A percentile compares a stretch with the other conserved stretches of the same genome.
These are phyloP conservation scores for Meghimatium bilineatum DNA, from an alignment of 2,888 invertebrate genomes.

Conservation along the genomic window DNA sequence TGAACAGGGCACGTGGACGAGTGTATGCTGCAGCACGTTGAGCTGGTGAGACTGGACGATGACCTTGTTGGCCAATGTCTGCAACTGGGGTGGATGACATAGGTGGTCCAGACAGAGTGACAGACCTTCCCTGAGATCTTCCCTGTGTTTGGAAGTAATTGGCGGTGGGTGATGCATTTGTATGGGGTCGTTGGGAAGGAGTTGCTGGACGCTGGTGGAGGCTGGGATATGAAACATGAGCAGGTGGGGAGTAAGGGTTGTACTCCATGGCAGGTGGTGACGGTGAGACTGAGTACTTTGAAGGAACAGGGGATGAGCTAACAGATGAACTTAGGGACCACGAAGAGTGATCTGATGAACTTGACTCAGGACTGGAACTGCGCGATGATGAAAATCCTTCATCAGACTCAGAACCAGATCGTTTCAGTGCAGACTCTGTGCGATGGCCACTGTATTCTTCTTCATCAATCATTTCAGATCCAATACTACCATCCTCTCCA, in stretches of 20 bases:
- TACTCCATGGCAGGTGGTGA: constrained; percentile 29
- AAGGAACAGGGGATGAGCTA: constrained; percentile 2
- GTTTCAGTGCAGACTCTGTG: not conserved
- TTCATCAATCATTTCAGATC: constrained; percentile 61
- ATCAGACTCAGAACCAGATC: constrained; percentile 28
- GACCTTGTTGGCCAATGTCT: constrained; percentile 24
- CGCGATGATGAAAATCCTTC: constrained; percentile 37
- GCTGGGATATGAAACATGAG: constrained; percentile 27
- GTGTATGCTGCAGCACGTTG: constrained; percentile 35
- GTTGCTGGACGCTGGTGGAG: not conserved
- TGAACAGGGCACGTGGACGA: constrained; percentile 37
- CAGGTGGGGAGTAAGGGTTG: constrained; percentile 37
- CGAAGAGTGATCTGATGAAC: constrained; percentile 14
- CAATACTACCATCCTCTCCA: constrained; percentile 83
- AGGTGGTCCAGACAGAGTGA: constrained; percentile 5
- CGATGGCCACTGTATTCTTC: constrained; percentile 28
- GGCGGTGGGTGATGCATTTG: constrained; percentile 14
- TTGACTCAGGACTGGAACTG: constrained; percentile 35
- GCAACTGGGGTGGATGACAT: constrained; percentile 26
- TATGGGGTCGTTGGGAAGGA: constrained; percentile 12
- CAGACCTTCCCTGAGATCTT: constrained; percentile 32
- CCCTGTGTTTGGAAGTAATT: constrained; percentile 22
- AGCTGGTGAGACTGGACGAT: constrained; percentile 35
- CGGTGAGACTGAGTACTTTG: constrained; percentile 7
- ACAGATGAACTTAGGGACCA: constrained; percentile 23